phyloP scores from a whole-genome alignment of 2,797 vertebrate genomes.

The Perodicticus potto region DNA sequence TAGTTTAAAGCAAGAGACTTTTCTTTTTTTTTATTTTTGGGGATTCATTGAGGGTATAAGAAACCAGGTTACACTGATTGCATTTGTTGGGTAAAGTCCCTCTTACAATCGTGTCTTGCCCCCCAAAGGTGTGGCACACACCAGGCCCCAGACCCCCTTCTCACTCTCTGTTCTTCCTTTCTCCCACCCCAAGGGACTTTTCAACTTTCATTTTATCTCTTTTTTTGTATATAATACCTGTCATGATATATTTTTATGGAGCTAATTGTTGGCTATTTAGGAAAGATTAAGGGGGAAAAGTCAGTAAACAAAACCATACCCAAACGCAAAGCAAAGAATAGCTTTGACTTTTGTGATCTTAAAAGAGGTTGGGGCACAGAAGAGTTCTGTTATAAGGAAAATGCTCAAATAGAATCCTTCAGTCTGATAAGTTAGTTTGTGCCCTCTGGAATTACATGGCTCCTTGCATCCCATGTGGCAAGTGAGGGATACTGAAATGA shows the following conservation, averaged over 20 bases:
- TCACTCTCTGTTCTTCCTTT: too few relatives aligned
- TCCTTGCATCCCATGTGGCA: not conserved
- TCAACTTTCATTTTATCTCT: not conserved
- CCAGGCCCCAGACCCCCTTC: too few relatives aligned
- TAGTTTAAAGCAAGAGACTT: constrained; percentile 27
- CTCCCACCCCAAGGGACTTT: not conserved
- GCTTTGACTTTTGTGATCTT: constrained; percentile 15
- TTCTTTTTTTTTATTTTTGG: not conserved
- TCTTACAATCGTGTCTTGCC: too few relatives aligned
- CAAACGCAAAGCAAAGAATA: constrained; percentile 56
- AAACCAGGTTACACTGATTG: too few relatives aligned
- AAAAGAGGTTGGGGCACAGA: not conserved
- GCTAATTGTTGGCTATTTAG: constrained; percentile 47
- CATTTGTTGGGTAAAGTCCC: too few relatives aligned
- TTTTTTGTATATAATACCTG: not conserved
- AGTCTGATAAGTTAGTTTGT: constrained; percentile 30
- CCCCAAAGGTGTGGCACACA: too few relatives aligned
- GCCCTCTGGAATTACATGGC: constrained; percentile 20
- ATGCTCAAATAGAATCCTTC: constrained; percentile 54
- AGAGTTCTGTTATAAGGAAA: constrained; percentile 46
- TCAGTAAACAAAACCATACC: constrained; percentile 45
- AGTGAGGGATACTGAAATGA: constrained; percentile 5
- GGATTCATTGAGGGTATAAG: too few relatives aligned
- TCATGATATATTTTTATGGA: constrained; percentile 37
- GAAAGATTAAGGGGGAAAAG: not conserved